phyloP scores from a whole-genome alignment of 2,797 vertebrate genomes.

The Gallinago stenura region DNA sequence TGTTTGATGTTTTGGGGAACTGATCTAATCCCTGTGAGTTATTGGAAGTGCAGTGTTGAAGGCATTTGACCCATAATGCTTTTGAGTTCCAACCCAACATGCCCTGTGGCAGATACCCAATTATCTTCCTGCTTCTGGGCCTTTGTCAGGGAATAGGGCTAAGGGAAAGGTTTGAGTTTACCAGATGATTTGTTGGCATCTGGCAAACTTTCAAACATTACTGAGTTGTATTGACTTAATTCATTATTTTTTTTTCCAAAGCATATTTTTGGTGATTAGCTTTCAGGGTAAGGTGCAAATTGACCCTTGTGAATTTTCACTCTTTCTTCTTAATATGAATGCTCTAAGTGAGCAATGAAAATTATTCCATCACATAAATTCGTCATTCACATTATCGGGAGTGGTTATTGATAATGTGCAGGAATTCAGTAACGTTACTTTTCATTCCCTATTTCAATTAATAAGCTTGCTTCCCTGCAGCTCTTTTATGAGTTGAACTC shows the following conservation, averaged over 20 bases:
- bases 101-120: background rate
- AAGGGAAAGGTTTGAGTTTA: background rate
- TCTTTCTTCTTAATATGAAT: background rate
- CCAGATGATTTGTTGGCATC: background rate
- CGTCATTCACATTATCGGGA: background rate
- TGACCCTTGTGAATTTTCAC: background rate
- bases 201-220: background rate
- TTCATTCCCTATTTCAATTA: background rate
- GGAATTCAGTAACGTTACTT: background rate
- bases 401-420: background rate
- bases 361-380: background rate
- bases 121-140: background rate
- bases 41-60: background rate
- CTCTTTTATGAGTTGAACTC: background rate
- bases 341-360: background rate
- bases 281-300: background rate
- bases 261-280: background rate
- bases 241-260: background rate
- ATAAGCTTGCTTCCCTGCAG: background rate
- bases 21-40: background rate
- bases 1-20: background rate
- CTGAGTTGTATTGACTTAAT: background rate
- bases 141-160: background rate
- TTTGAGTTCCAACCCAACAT: background rate
- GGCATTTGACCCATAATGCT: background rate